A percentile compares a stretch with the other conserved stretches of the same genome.
Evolutionary conservation across 2,888 invertebrate species (phyloP).

Genomic region (Rhagonycha lutea): DNA sequence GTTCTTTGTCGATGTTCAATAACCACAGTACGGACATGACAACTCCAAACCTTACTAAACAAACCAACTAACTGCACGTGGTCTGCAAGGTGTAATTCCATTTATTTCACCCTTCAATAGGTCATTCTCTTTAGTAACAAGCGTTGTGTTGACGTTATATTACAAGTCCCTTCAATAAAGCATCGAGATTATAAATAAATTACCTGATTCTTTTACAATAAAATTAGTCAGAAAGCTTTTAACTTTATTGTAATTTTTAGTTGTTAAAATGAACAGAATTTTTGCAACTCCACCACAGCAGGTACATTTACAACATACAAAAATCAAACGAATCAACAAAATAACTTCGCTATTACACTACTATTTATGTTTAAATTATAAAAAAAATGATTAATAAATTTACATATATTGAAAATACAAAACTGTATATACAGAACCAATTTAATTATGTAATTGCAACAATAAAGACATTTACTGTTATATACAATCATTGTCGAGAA

Average conservation of each 20-base stretch:
- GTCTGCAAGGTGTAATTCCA: neutral
- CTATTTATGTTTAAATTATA: neutral
- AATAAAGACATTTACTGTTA: constrained; percentile 37
- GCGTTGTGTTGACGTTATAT: neutral
- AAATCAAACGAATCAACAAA: neutral
- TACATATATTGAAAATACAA: constrained; percentile 27
- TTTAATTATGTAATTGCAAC: constrained; percentile 43
- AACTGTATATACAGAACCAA: constrained; percentile 44
- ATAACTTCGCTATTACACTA: neutral
- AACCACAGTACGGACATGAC: neutral
- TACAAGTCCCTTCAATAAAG: neutral
- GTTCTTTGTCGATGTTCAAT: neutral
- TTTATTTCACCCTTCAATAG: neutral
- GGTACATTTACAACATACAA: neutral
- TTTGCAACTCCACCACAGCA: neutral
- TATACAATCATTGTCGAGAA: constrained; percentile 48
- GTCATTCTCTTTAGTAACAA: neutral
- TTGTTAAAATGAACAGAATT: neutral
- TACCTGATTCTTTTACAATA: neutral
- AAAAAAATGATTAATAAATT: neutral
- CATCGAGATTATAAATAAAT: neutral
- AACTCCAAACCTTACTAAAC: neutral
- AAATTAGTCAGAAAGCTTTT: neutral
- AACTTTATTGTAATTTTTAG: neutral
- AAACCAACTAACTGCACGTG: neutral